phyloP scores from a whole-genome alignment of 1,140 invertebrate species.

The Periplaneta americana region DNA sequence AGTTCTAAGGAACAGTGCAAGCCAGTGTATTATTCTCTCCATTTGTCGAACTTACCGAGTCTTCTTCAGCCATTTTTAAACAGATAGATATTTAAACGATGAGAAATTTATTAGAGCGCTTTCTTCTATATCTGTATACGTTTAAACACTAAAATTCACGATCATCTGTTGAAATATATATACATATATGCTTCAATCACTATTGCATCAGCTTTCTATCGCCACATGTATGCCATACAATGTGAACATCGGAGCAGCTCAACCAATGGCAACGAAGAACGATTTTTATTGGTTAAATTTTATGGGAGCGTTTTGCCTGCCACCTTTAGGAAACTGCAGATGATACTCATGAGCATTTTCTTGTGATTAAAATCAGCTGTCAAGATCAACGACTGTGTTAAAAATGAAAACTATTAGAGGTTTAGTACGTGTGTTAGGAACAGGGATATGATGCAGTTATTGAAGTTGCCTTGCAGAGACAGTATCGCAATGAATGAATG shows the following conservation, averaged over 20 bases:
- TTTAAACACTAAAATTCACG: background rate
- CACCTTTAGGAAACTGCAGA: too few species aligned
- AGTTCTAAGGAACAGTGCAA: background rate
- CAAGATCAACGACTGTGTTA: background rate
- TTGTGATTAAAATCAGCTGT: background rate
- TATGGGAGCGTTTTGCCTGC: too few species aligned
- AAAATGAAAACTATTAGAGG: background rate
- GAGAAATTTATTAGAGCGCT: background rate
- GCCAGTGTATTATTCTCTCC: background rate
- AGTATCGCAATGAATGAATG: background rate
- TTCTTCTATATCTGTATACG: background rate
- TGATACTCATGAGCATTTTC: too few species aligned
- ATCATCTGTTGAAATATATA: background rate
- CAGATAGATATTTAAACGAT: background rate
- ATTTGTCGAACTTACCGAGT: constrained; percentile 25
- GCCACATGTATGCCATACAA: constrained; percentile 1
- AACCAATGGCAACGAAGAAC: too few species aligned
- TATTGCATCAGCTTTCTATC: constrained; percentile 5
- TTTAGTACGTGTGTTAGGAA: background rate
- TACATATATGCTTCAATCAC: background rate
- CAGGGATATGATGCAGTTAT: background rate
- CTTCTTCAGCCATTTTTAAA: constrained; percentile 31
- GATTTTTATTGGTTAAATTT: too few species aligned
- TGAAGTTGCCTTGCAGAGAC: background rate
- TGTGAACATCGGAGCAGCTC: background rate